Evolutionary conservation across 2,113 vertebrate genomes (phyloP).

Genomic region (Sorex araneus): DNA sequence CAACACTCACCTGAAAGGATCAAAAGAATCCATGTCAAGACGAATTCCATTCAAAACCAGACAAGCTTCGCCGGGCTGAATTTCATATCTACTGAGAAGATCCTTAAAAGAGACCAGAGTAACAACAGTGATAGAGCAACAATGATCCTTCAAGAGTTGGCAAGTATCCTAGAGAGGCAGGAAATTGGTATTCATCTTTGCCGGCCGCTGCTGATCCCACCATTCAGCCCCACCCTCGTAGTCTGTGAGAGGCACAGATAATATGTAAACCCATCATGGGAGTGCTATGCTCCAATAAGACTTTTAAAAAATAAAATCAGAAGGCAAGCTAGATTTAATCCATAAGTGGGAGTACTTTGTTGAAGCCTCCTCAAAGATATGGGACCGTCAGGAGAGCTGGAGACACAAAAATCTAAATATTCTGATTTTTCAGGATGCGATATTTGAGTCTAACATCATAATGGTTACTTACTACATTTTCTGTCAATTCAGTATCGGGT

Average conservation of each 20-base stretch:
- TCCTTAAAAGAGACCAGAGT: conserved; percentile 88
- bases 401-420: neutral
- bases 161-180: neutral
- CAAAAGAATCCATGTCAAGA: conserved; percentile 93
- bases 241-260: neutral
- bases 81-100: conserved; percentile 91
- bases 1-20: conserved; percentile 94
- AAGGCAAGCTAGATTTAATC: neutral
- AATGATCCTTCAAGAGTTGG: neutral
- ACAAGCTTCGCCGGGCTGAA: conserved; percentile 94
- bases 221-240: neutral
- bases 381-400: neutral
- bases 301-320: neutral
- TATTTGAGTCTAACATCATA: neutral
- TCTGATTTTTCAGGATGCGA: conserved; percentile 8
- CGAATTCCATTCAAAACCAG: conserved; percentile 96
- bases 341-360: neutral
- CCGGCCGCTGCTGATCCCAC: neutral
- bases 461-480: neutral
- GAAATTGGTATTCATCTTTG: neutral
- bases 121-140: neutral
- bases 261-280: neutral
- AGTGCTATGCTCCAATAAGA: neutral
- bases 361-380: neutral
- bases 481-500: neutral